A percentile compares a stretch with the other conserved stretches of the same genome.
phyloP scores from a whole-genome alignment of 2,797 vertebrate genomes.

The Sebastes elongatus region DNA sequence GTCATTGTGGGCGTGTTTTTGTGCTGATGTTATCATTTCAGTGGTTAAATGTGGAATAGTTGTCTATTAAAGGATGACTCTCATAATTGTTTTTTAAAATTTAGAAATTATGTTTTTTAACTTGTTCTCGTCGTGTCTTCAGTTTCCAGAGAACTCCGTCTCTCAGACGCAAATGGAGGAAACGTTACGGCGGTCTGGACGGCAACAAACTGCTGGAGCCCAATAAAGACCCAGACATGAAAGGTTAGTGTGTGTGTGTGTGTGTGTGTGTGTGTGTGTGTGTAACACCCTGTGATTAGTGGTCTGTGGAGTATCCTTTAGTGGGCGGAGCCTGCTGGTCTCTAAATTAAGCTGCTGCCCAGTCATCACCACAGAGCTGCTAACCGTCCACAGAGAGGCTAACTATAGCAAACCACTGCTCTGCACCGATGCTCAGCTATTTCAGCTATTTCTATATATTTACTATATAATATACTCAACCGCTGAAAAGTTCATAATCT shows the following conservation, averaged over 20 bases:
- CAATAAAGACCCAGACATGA: conserved; percentile 71
- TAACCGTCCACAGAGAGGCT: not conserved
- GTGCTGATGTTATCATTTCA: not conserved
- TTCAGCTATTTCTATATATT: too few relatives aligned
- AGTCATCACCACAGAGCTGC: not conserved
- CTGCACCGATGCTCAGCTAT: not conserved
- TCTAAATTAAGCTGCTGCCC: conserved; percentile 19
- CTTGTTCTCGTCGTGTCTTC: not conserved
- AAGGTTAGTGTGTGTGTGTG: conserved; percentile 57
- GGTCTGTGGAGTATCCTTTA: conserved; percentile 9
- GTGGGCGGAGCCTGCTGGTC: conserved; percentile 18
- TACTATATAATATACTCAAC: too few relatives aligned
- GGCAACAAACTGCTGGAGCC: conserved; percentile 82
- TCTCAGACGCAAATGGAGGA: conserved; percentile 81
- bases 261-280: conserved; percentile 27
- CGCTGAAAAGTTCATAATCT: too few relatives aligned
- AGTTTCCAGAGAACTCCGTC: conserved; percentile 82
- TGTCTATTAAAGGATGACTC: not conserved
- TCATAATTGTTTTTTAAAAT: not conserved
- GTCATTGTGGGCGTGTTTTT: not conserved
- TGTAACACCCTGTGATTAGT: conserved; percentile 54
- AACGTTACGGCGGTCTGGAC: conserved; percentile 79
- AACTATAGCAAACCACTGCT: not conserved
- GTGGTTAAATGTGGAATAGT: not conserved
- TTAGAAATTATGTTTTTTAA: not conserved